Conservation (phyloP, 1,140 invertebrate genomes). For the Macrosteles quadrilineatus region DNA sequence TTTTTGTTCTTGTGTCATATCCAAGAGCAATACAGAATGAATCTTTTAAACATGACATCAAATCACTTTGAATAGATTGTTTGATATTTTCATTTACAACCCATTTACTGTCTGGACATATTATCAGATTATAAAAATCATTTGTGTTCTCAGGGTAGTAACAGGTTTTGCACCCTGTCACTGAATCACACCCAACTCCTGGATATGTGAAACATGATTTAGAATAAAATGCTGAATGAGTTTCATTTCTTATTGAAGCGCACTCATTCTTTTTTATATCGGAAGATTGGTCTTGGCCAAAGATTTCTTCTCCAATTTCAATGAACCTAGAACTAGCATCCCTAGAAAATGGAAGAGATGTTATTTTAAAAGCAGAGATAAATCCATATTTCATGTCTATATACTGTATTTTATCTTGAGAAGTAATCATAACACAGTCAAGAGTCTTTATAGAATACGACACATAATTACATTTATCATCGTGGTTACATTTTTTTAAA, state of each 20-base stretch:
- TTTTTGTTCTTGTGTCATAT: not conserved
- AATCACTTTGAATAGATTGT: not conserved
- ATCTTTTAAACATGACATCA: not conserved
- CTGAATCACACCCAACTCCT: not conserved
- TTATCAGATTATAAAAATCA: not conserved
- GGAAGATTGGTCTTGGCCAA: not conserved
- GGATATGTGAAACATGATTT: conserved; percentile 9
- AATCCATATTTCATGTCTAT: conserved; percentile 26
- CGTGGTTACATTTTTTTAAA: conserved; percentile 23
- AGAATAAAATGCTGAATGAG: conserved; percentile 12
- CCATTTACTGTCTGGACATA: conserved; percentile 6
- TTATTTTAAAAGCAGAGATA: conserved; percentile 9
- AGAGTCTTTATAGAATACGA: not conserved
- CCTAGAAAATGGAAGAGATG: not conserved
- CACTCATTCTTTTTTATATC: not conserved
- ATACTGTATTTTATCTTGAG: not conserved
- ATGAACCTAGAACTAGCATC: not conserved
- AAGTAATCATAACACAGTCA: conserved; percentile 3
- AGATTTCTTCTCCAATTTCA: not conserved
- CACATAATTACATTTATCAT: conserved; percentile 14
- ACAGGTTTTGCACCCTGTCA: not conserved
- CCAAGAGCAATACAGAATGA: not conserved
- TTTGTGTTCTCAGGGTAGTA: conserved; percentile 8
- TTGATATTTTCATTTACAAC: not conserved
- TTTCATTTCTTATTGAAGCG: conserved; percentile 3